Conservation (phyloP, 2,888 invertebrate genomes). For the Iselma pallidipennis region DNA sequence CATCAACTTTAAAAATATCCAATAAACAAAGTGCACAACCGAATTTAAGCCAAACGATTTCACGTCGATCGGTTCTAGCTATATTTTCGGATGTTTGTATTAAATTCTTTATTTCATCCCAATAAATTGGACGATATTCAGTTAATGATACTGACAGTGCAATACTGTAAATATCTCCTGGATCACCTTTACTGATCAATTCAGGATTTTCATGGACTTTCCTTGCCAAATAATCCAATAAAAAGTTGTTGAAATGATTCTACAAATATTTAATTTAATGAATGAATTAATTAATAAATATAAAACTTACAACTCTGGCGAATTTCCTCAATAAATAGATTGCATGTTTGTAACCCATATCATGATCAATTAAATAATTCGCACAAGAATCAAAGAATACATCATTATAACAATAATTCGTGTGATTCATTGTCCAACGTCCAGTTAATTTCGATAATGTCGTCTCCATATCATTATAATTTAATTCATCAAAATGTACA, state of each 20-base stretch:
- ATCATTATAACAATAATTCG: constrained; percentile 64
- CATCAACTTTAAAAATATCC: constrained; percentile 61
- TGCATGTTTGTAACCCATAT: constrained; percentile 59
- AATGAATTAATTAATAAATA: not conserved
- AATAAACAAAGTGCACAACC: constrained; percentile 63
- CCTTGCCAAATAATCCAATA: constrained; percentile 64
- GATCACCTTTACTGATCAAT: constrained; percentile 53
- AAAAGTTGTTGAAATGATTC: constrained; percentile 62
- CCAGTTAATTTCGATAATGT: constrained; percentile 59
- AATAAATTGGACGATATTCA: constrained; percentile 64
- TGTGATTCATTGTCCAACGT: constrained; percentile 56
- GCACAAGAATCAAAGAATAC: constrained; percentile 62
- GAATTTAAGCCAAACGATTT: constrained; percentile 54
- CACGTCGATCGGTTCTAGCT: constrained; percentile 28
- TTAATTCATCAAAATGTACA: constrained; percentile 54
- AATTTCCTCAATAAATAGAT: constrained; percentile 60
- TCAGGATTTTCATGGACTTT: constrained; percentile 55
- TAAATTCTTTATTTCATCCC: constrained; percentile 56
- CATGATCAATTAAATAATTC: constrained; percentile 58
- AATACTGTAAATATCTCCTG: constrained; percentile 57
- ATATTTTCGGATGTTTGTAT: constrained; percentile 31
- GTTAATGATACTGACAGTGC: constrained; percentile 60
- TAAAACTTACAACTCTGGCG: constrained; percentile 60
- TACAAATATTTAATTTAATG: constrained; percentile 44
- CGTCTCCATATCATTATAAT: constrained; percentile 59